Evolutionary conservation across 2,797 vertebrate genomes (phyloP).

Genomic region (Arrhamphus sclerolepis): DNA sequence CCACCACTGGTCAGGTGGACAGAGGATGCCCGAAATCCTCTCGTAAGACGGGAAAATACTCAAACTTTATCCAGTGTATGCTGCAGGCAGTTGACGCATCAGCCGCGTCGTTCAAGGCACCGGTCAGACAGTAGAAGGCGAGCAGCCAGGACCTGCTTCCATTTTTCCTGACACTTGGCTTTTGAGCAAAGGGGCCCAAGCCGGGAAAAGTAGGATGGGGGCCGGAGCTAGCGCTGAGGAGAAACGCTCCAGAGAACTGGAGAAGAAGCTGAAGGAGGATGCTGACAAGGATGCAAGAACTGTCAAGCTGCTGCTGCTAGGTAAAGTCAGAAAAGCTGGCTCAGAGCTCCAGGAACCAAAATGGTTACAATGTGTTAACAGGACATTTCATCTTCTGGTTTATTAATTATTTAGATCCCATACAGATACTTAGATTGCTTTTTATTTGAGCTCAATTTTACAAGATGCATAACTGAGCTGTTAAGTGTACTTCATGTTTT

Average conservation of each 20-base stretch:
- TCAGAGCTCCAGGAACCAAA: background rate
- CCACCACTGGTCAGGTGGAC: slow-evolving; percentile 70
- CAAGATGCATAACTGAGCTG: background rate
- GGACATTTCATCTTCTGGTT: slow-evolving; percentile 10
- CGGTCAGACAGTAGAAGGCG: slow-evolving; percentile 44
- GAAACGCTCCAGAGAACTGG: slow-evolving; percentile 94
- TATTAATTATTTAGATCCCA: slow-evolving; percentile 10
- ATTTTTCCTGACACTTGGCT: slow-evolving; percentile 58
- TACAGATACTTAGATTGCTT: background rate
- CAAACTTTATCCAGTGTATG: slow-evolving; percentile 56
- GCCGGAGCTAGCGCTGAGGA: slow-evolving; percentile 95
- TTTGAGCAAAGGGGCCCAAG: slow-evolving; percentile 58
- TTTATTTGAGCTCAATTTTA: slow-evolving; percentile 4
- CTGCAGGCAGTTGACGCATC: slow-evolving; percentile 62
- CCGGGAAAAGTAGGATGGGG: slow-evolving; percentile 84
- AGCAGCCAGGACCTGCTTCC: slow-evolving; percentile 63
- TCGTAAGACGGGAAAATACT: slow-evolving; percentile 74
- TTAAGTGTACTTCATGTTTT: background rate
- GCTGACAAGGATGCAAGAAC: slow-evolving; percentile 95
- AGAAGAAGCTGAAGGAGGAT: slow-evolving; percentile 97
- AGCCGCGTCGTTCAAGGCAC: slow-evolving; percentile 48
- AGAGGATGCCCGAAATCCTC: slow-evolving; percentile 79
- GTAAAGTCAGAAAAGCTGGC: slow-evolving; percentile 75
- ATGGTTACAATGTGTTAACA: slow-evolving; percentile 5
- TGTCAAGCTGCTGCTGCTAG: slow-evolving; percentile 96